These are phyloP conservation scores for Crotalus tigris DNA, from an alignment of 2,113 vertebrate genomes.

Conservation along the genomic window DNA sequence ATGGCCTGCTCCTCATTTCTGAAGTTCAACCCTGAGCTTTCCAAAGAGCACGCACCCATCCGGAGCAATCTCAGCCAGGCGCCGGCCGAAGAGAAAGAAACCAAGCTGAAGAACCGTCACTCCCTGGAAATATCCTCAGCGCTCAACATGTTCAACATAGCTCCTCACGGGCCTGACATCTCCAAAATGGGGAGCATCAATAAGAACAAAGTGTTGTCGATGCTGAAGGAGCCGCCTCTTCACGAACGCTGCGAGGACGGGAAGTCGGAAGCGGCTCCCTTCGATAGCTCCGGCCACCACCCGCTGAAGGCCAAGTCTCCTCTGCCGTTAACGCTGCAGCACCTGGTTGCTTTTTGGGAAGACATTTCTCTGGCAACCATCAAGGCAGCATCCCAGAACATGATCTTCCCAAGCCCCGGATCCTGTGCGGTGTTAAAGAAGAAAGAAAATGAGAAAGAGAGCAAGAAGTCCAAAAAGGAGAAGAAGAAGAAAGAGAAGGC, in stretches of 20 bases:
- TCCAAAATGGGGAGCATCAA: constrained; percentile 99
- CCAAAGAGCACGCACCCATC: constrained; percentile 95
- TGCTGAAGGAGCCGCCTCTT: constrained; percentile 95
- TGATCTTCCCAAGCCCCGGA: constrained; percentile 98
- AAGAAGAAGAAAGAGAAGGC: constrained; percentile 98
- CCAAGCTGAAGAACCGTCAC: constrained; percentile 94
- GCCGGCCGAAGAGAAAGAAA: constrained; percentile 90
- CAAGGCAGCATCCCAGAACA: constrained; percentile 97
- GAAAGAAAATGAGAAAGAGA: constrained; percentile 94
- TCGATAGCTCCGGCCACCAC: constrained; percentile 82
- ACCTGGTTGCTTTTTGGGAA: constrained; percentile 98
- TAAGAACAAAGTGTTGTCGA: constrained; percentile 98
- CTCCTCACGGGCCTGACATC: constrained; percentile 96
- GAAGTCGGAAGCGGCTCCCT: constrained; percentile 79
- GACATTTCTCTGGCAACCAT: constrained; percentile 97
- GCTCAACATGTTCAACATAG: constrained; percentile 97
- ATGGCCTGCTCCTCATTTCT: constrained; percentile 99
- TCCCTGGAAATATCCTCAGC: constrained; percentile 97
- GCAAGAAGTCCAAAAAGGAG: constrained; percentile 93
- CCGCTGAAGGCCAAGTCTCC: constrained; percentile 85
- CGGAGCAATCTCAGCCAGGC: constrained; percentile 88
- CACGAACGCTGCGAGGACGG: constrained; percentile 96
- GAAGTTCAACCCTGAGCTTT: constrained; percentile 96
- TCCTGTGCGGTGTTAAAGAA: constrained; percentile 96
- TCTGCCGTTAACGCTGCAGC: constrained; percentile 92